Conservation (phyloP, 1,140 invertebrate species). For the Brachionus rotundiformis region DNA sequence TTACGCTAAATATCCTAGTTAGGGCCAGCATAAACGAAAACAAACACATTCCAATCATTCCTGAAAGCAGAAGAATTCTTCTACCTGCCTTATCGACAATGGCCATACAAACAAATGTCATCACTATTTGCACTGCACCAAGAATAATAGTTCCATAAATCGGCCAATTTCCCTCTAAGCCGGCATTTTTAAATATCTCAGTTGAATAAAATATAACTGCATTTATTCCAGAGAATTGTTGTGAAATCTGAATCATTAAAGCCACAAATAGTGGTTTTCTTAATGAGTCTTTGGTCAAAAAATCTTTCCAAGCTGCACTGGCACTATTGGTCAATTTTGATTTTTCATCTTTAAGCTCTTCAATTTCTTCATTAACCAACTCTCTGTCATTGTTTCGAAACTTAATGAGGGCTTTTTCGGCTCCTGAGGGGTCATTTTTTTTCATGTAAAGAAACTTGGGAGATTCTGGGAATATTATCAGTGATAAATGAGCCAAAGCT, state of each 20-base stretch:
- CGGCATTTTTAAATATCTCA: conserved; percentile 71
- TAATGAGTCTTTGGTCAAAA: conserved; percentile 59
- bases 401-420: conserved; percentile 68
- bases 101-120: conserved; percentile 67
- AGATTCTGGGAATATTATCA: conserved; percentile 89
- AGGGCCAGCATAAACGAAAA: conserved; percentile 30
- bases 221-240: conserved; percentile 72
- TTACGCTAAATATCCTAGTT: conserved; percentile 44
- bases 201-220: conserved; percentile 69
- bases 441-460: conserved; percentile 86
- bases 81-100: conserved; percentile 70
- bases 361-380: conserved; percentile 56
- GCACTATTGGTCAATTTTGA: conserved; percentile 45
- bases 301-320: background rate
- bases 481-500: conserved; percentile 81
- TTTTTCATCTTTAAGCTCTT: conserved; percentile 56
- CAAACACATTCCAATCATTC: conserved; percentile 65
- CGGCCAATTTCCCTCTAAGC: conserved; percentile 67
- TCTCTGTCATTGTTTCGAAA: background rate
- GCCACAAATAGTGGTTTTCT: conserved; percentile 79
- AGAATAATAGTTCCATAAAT: conserved; percentile 74
- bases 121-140: conserved; percentile 73
- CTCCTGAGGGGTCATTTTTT: conserved; percentile 87
- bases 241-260: conserved; percentile 79
- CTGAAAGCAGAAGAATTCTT: conserved; percentile 76